Evolutionary conservation across 2,888 invertebrate genomes (phyloP).

Genomic region (Esperia sulphurella): DNA sequence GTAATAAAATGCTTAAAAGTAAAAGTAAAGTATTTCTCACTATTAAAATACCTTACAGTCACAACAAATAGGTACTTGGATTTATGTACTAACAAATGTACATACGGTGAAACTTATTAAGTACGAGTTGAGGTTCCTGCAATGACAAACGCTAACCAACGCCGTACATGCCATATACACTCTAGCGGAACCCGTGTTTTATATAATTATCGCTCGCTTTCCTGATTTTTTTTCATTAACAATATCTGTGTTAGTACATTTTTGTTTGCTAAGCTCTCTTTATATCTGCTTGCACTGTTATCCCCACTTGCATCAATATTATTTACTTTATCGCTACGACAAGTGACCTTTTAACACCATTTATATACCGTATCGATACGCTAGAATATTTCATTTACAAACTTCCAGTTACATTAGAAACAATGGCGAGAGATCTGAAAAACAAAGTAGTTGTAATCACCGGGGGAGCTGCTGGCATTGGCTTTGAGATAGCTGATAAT

Average conservation of each 20-base stretch:
- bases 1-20: too few species aligned
- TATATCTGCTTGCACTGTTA: background rate
- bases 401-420: background rate
- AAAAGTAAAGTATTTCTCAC: too few species aligned
- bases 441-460: constrained; percentile 44
- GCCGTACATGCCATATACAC: too few species aligned
- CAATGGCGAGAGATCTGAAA: constrained; percentile 21
- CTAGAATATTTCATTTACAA: background rate
- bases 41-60: too few species aligned
- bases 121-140: too few species aligned
- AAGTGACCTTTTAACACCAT: background rate
- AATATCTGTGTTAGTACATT: background rate
- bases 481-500: constrained; percentile 56
- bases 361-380: background rate
- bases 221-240: background rate
- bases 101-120: too few species aligned
- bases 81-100: too few species aligned
- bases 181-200: too few species aligned
- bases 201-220: too few species aligned
- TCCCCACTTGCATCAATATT: too few species aligned
- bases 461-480: constrained; percentile 72
- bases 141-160: too few species aligned
- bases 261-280: background rate
- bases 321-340: background rate
- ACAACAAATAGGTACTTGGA: too few species aligned